Evolutionary conservation across 2,888 invertebrate species (phyloP), one percentile per base, ranked within the genome.

Genomic region (Xestia ashworthii): DNA sequence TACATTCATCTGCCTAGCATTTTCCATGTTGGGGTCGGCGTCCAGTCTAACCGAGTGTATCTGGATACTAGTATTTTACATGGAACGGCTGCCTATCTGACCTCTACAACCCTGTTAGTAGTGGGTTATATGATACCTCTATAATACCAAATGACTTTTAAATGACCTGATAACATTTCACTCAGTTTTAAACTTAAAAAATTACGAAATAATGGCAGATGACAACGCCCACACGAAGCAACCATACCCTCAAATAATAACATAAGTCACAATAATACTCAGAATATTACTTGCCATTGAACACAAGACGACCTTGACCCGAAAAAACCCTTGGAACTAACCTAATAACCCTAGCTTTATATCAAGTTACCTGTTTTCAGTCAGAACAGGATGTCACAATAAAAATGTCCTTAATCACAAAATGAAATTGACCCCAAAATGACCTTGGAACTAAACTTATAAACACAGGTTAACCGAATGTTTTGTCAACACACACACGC

Each of bases 341-440:
- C 97, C 95, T 99, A 98, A 91, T 99, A 99, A 5, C 99, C 99
- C 93, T 22, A 53, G 22, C 8, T 9, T 53, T 9, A 53, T 53
- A 53, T 53, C 22, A 53, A 22, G 22, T 22, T 53, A 22, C 50
- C 50, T 50, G 12, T 19, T 50, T 6, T 19, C 14, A 50, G 50
- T 19, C 14, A 48, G 48, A 12, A 46, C 46, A 46, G 46, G 11
- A 44, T 44, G 44, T 44, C 44, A 11, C 44, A 44, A 44, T 44
- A 11, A 44, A 9, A 44, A 44, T 44, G 44, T 44, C 44, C 44
- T 44, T 44, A 8, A 8, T 0, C 44, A 44, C 44, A 44, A 44
- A 41, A 11, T 69, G 14, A 38, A 50, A 19, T 38, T 48, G 22
- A 32, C 46, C 19, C 16, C 5, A 65, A 72, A 66, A 12, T 55